Evolutionary conservation across 35 echinoderm and acorn worm species (phyloP), one percentile per base, ranked within the genome.

Genomic region (Holothuria glaberrima): DNA sequence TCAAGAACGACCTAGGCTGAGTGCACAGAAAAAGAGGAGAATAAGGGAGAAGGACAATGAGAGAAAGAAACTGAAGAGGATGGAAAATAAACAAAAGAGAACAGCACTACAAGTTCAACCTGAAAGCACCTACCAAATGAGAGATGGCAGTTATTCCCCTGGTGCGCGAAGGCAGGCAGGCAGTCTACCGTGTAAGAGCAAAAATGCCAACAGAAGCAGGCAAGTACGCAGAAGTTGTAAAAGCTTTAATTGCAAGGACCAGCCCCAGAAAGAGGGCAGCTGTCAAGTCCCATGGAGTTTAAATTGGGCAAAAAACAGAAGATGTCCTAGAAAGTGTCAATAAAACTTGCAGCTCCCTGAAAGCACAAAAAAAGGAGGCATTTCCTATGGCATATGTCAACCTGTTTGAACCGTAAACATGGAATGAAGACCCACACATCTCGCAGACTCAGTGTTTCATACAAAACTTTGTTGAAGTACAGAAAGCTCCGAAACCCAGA

Each of bases 221-320:
- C 26, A 86, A 65, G n/a, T 86, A 86, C 45, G 63, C 59, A 28
- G 30, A 86, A 65, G 83, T 86, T 19, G 1, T 86, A n/a, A 32
- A 27, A 34, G 83, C 12, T 3, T 65, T 86, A 20, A 63, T 66
- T 25, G 26, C 19, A 9, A 86, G 22, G 13, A 54, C 82, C 16
- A 86, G 9, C 0, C 27, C 32, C 4, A 28, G 44, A n/a, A 12
- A 80, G 48, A 28, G 30, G 5, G 19, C 21, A 22, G 75, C 16
- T 22, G 18, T 82, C 5, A 59, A 26, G 30, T 48, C 16, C 17
- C 77, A 52, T 58, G 46, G 77, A 21, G 27, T 58, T 48, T 4
- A 22, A 31, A 52, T 16, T 48, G 30, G 46, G 5, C 18, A 9
- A 31, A 6, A 29, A 30, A 35, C 18, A 22, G n/a, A 26, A 16